Evolutionary conservation across 37 sponge, comb jelly and placozoan species (phyloP).

Genomic region (Aplysina aerophoba): DNA sequence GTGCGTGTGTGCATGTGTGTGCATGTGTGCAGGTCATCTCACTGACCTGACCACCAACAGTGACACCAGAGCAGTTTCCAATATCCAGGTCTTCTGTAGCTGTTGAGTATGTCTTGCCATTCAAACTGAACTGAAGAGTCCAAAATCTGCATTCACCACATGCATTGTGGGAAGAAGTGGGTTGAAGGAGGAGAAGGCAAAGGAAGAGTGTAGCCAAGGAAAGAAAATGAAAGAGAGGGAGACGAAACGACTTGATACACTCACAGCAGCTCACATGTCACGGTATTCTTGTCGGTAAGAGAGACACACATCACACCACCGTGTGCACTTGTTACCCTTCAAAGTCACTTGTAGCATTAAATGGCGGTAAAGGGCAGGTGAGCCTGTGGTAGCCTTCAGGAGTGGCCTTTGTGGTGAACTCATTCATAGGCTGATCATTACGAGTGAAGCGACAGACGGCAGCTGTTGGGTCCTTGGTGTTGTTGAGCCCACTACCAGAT

Average conservation of each 20-base stretch:
- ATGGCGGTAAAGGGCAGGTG: neutral
- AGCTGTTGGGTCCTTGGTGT: neutral
- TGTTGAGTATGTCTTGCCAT: neutral
- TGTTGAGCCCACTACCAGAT: neutral
- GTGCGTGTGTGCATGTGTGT: no score
- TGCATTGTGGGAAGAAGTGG: neutral
- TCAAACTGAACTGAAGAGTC: slow-evolving; percentile 15
- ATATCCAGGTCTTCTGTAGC: neutral
- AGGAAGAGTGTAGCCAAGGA: neutral
- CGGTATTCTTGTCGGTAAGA: no score
- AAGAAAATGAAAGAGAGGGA: neutral
- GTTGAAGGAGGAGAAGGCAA: neutral
- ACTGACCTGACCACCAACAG: slow-evolving; percentile 12
- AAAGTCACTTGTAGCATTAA: neutral
- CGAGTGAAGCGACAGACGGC: neutral
- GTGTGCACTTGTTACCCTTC: neutral
- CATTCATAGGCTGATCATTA: no score
- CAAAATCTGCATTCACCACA: neutral
- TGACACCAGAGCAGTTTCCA: neutral
- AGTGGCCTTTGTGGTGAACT: neutral
- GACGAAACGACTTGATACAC: neutral
- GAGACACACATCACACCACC: no score
- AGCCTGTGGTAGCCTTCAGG: neutral
- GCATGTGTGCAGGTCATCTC: neutral
- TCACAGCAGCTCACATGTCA: no score